A percentile compares a stretch with the other conserved stretches of the same genome.
Evolutionary conservation across 2,888 invertebrate species (phyloP).

Genomic region (Galeruca laticollis): DNA sequence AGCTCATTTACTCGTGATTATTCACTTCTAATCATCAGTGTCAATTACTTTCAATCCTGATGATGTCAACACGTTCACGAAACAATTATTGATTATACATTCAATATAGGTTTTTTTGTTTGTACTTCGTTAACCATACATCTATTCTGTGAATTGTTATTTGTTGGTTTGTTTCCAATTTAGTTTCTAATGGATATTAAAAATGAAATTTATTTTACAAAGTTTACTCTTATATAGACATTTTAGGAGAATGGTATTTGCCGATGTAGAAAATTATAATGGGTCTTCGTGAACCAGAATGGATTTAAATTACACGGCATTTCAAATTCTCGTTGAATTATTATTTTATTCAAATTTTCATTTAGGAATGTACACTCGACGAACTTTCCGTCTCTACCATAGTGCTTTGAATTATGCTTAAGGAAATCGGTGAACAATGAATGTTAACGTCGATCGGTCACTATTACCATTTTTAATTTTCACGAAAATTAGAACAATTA

Average conservation of each 20-base stretch:
- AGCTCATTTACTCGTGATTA: too few relatives aligned
- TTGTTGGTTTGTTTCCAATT: neutral
- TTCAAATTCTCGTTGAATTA: constrained; percentile 26
- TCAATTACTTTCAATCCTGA: too few relatives aligned
- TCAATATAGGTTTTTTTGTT: too few relatives aligned
- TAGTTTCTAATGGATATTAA: neutral
- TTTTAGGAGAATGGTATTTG: constrained; percentile 24
- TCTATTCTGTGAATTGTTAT: neutral
- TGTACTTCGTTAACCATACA: neutral
- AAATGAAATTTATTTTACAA: constrained; percentile 1
- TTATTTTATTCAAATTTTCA: constrained; percentile 34
- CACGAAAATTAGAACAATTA: constrained; percentile 3
- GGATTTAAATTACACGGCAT: constrained; percentile 30
- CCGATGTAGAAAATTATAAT: constrained; percentile 29
- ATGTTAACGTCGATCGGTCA: constrained; percentile 15
- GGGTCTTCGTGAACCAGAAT: constrained; percentile 29
- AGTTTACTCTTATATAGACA: constrained; percentile 19
- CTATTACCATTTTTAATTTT: constrained; percentile 6
- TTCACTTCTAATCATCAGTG: too few relatives aligned
- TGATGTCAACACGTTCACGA: too few relatives aligned
- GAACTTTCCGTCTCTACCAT: constrained; percentile 25
- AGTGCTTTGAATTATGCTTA: constrained; percentile 20
- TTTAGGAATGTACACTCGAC: constrained; percentile 32
- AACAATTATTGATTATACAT: too few relatives aligned
- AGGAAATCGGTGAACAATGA: constrained; percentile 14